phyloP scores from a whole-genome alignment of 2,797 vertebrate species.

The Danio albolineatus region DNA sequence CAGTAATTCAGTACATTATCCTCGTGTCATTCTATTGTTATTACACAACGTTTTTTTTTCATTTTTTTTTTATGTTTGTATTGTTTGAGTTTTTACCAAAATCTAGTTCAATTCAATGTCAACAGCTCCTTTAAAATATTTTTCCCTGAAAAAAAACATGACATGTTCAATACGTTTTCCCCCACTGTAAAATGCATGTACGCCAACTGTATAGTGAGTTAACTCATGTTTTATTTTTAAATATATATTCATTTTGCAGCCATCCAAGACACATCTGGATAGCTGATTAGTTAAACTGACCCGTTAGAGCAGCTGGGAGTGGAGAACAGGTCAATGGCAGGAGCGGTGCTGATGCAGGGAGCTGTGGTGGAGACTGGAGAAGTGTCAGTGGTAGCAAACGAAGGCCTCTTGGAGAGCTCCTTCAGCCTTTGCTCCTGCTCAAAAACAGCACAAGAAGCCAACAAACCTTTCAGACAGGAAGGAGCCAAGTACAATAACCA shows the following conservation, averaged over 20 bases:
- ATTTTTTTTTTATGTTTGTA: too few species aligned
- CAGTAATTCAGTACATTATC: too few species aligned
- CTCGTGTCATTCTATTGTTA: too few species aligned
- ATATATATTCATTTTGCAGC: too few species aligned
- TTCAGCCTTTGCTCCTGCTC: conserved; percentile 94
- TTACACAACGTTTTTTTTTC: too few species aligned
- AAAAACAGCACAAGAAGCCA: conserved; percentile 12
- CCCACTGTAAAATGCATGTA: too few species aligned
- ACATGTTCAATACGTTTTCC: too few species aligned
- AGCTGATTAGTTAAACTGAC: conserved; percentile 68
- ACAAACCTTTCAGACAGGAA: conserved; percentile 26
- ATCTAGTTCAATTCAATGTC: too few species aligned
- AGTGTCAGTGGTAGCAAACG: conserved; percentile 93
- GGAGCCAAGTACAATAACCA: neutral
- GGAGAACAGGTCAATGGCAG: conserved; percentile 96
- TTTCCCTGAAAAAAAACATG: too few species aligned
- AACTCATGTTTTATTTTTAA: neutral
- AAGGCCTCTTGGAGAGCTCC: conserved; percentile 97
- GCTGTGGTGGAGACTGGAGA: conserved; percentile 93
- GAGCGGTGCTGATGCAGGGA: conserved; percentile 92
- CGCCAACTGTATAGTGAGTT: neutral
- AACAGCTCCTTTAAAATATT: too few species aligned
- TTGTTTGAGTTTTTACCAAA: too few species aligned
- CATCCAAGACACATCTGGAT: too few species aligned
- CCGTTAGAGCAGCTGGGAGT: conserved; percentile 97